phyloP scores from a whole-genome alignment of 2,888 invertebrate species.

The Ryuthela nishihirai region DNA sequence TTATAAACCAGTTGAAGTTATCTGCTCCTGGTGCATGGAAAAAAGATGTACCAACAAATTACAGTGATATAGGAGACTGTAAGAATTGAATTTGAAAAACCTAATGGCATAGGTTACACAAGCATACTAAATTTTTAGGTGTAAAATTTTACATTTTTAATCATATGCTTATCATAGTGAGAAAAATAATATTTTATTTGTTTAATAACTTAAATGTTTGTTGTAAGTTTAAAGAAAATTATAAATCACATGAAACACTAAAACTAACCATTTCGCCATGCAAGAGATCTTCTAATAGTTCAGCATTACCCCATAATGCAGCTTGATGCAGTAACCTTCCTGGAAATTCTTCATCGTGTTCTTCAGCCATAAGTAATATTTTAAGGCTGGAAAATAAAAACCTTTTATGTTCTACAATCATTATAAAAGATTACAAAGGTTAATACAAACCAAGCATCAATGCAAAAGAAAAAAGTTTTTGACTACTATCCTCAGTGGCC shows the following conservation, averaged over 20 bases:
- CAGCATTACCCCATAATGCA: slow-evolving; percentile 82
- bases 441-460: too few relatives aligned
- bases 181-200: neutral
- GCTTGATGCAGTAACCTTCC: slow-evolving; percentile 76
- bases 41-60: too few relatives aligned
- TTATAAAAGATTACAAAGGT: too few relatives aligned
- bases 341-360: slow-evolving; percentile 69
- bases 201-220: neutral
- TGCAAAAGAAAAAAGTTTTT: too few relatives aligned
- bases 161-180: neutral
- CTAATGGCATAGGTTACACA: too few relatives aligned
- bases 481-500: too few relatives aligned
- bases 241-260: neutral
- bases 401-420: too few relatives aligned
- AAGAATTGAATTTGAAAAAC: too few relatives aligned
- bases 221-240: neutral
- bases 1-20: too few relatives aligned
- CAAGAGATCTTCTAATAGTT: slow-evolving; percentile 74
- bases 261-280: slow-evolving; percentile 56
- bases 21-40: too few relatives aligned
- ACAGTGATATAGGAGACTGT: too few relatives aligned
- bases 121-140: too few relatives aligned
- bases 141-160: neutral
- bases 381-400: neutral
- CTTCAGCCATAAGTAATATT: slow-evolving; percentile 46